phyloP scores from a whole-genome alignment of 30 jellyfish, hydroid and myxozoan genomes.

The Aurelia coerulea region DNA sequence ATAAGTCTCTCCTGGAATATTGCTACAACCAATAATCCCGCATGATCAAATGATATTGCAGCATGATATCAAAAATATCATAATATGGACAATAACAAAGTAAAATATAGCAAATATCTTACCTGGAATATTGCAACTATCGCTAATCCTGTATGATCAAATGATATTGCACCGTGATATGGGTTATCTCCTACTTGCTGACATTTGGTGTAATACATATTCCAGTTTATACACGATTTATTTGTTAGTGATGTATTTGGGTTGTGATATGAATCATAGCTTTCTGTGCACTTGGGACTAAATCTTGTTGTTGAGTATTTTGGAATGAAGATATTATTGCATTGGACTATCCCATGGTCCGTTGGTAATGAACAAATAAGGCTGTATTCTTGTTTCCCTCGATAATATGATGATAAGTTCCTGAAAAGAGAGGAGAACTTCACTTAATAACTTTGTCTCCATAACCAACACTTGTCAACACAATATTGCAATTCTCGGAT shows the following conservation, averaged over 20 bases:
- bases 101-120: background rate
- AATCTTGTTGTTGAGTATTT: conserved; percentile 24
- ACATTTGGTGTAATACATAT: conserved; percentile 76
- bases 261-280: conserved; percentile 22
- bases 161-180: conserved; percentile 83
- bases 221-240: conserved; percentile 88
- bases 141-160: conserved; percentile 91
- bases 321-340: conserved; percentile 63
- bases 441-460: too few relatives aligned
- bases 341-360: conserved; percentile 78
- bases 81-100: too few relatives aligned
- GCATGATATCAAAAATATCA: too few relatives aligned
- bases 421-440: conserved; percentile 12
- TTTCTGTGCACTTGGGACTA: conserved; percentile 49
- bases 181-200: conserved; percentile 86
- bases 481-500: too few relatives aligned
- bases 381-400: conserved; percentile 10
- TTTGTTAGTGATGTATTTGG: conserved; percentile 32
- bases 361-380: conserved; percentile 73
- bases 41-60: too few relatives aligned
- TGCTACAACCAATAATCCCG: too few relatives aligned
- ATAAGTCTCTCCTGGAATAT: too few relatives aligned
- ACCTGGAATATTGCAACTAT: conserved; percentile 97
- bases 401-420: conserved; percentile 60
- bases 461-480: too few relatives aligned